A percentile compares a stretch with the other conserved stretches of the same genome.
These are phyloP conservation scores for Crypturellus tataupa DNA, from an alignment of 2,797 vertebrate species.

Conservation along the genomic window DNA sequence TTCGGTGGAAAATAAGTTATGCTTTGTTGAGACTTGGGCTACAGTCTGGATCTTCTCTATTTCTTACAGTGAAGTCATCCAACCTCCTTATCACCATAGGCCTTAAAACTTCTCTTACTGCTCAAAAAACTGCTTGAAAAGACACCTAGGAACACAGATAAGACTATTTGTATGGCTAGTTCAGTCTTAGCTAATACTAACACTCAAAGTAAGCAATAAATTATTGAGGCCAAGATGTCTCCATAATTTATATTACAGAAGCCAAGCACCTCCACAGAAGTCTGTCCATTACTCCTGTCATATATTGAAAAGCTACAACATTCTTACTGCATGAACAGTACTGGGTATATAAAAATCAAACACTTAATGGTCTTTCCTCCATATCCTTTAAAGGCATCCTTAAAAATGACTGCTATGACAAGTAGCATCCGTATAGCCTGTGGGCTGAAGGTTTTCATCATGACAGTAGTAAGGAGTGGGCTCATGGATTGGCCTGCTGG, in stretches of 20 bases:
- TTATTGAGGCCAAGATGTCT: neutral
- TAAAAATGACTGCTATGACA: neutral
- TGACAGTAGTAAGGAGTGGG: neutral
- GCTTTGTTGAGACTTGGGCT: neutral
- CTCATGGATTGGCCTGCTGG: neutral
- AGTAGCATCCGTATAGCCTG: neutral
- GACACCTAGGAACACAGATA: neutral
- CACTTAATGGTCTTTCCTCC: fast-evolving
- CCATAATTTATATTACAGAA: too few species aligned
- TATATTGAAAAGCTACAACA: neutral
- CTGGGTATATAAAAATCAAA: neutral
- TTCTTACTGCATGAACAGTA: neutral
- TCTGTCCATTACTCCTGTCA: neutral
- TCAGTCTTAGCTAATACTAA: neutral
- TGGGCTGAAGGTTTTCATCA: neutral
- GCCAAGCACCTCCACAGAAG: neutral
- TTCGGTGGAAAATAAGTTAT: neutral
- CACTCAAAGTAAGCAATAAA: neutral
- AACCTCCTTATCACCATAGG: neutral
- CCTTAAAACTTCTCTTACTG: neutral
- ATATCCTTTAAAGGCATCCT: fast-evolving
- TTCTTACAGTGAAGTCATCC: neutral
- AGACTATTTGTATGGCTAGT: neutral
- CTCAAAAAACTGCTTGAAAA: neutral
- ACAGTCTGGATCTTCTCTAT: neutral